Conservation (phyloP, 2,888 invertebrate genomes). For the Drosophila bunnanda region DNA sequence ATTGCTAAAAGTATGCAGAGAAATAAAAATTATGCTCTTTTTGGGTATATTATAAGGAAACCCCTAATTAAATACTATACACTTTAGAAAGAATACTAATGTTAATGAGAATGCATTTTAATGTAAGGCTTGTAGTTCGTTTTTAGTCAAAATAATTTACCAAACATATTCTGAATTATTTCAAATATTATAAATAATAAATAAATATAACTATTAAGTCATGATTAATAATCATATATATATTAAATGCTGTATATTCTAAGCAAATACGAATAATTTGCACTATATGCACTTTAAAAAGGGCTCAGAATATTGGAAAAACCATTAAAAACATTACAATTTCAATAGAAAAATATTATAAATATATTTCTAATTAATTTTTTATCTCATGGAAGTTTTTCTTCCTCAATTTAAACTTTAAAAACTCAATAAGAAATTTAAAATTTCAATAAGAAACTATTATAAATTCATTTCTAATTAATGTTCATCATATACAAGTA, state of each 20-base stretch:
- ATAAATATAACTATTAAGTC: no score
- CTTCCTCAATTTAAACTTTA: background rate
- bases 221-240: no score
- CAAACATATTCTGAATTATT: background rate
- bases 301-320: background rate
- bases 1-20: conserved; percentile 47
- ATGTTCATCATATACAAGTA: background rate
- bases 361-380: background rate
- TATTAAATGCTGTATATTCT: no score
- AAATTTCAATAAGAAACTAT: background rate
- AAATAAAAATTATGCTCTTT: background rate
- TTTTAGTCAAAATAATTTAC: background rate
- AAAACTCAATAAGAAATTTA: background rate
- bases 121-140: background rate
- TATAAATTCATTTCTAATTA: background rate
- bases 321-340: background rate
- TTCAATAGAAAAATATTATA: background rate
- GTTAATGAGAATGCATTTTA: background rate
- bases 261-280: background rate
- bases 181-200: no score
- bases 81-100: background rate
- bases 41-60: no score
- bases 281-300: background rate
- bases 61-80: no score
- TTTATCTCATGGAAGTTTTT: background rate